Evolutionary conservation across 2,888 invertebrate species (phyloP).

Genomic region (Cephonodes hylas): DNA sequence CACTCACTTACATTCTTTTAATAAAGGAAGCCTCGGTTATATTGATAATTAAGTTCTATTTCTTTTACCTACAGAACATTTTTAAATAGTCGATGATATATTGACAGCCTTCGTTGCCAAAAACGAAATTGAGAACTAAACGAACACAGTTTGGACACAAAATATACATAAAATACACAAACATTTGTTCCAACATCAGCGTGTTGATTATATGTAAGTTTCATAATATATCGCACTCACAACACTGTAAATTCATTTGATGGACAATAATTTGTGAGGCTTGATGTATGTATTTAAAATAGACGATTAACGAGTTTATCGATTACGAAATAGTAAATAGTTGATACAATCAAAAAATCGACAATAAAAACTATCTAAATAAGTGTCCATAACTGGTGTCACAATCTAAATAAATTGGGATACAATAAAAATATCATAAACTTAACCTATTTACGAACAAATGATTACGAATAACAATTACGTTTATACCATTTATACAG

Average conservation of each 20-base stretch:
- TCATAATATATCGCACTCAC: background rate
- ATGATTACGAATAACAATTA: constrained; percentile 23
- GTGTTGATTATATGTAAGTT: no score
- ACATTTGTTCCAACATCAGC: background rate
- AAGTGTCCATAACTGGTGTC: background rate
- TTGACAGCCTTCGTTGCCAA: background rate
- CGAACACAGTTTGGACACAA: no score
- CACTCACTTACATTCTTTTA: background rate
- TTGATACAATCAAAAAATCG: background rate
- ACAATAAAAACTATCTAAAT: no score
- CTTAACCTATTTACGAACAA: constrained; percentile 42
- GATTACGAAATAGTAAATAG: no score
- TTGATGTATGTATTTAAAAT: background rate
- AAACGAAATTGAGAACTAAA: background rate
- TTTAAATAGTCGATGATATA: background rate
- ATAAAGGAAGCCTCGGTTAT: background rate
- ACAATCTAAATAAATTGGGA: constrained; percentile 19
- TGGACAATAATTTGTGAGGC: background rate
- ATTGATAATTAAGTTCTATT: background rate
- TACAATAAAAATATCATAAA: constrained; percentile 30
- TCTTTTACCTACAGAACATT: background rate
- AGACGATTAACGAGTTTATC: no score
- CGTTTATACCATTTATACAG: constrained; percentile 8
- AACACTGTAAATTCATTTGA: background rate
- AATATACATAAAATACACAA: background rate